Evolutionary conservation across 2,888 invertebrate species (phyloP), one percentile per base, ranked within the genome.

Genomic region (Byasa hedistus): DNA sequence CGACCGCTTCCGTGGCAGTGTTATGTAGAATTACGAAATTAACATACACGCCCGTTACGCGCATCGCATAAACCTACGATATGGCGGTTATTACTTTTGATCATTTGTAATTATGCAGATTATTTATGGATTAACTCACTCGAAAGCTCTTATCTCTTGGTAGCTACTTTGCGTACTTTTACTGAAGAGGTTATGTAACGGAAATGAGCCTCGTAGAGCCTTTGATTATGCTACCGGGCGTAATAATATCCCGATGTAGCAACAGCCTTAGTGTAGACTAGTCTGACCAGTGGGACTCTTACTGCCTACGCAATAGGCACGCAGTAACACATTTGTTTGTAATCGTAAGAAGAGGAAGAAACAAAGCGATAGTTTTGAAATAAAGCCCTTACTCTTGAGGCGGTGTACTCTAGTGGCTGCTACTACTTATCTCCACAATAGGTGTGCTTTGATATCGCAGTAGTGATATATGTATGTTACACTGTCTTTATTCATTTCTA

Each of bases 1-100:
- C 79, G 79, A 85, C 78, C 73, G 73, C 79, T 84, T 83, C 84
- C 79, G 79, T 73, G 32, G 32, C 44, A 80, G 81, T 83, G 80
- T 79, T 81, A 76, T 75, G 76, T 78, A 72, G 79, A 80, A 77
- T 79, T 81, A 76, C 76, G 72, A 70, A 75, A 76, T 77, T 79
- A 76, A 15, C 64, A 63, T 63, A 59, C 36, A 24, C 15, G 39
- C 44, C 58, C 48, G 55, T 66, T 62, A 55, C 36, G 32, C 27
- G 24, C 21, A 61, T 39, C 27, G 27, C 15, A n/a, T 22, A 22
- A 52, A 54, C 23, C 54, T 17, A 7, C 39, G 36, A 56, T 56
- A 56, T 48, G 22, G 44, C 48, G 27, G 21, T 23, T 44, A 55
- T 59, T 10, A 24, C 55, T 58, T 44, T 62, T 66, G 54, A 59